These are phyloP conservation scores for Ophion ellenae DNA, from an alignment of 2,888 invertebrate genomes.

Conservation along the genomic window DNA sequence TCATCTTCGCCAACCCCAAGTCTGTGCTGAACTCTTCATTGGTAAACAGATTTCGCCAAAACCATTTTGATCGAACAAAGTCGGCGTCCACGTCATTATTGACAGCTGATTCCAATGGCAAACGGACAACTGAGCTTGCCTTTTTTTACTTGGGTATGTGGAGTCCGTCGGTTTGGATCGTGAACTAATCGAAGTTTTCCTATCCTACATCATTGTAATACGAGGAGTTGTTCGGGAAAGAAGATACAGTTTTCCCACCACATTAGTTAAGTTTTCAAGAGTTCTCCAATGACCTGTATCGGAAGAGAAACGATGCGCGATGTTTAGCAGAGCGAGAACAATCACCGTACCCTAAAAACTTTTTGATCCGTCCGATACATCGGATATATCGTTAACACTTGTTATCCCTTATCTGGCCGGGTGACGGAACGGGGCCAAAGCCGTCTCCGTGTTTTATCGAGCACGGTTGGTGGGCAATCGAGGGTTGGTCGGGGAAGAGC, in stretches of 20 bases:
- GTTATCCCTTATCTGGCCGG: slow-evolving; percentile 20
- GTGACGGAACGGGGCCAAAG: slow-evolving; percentile 26
- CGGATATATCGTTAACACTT: slow-evolving; percentile 12
- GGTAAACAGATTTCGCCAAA: too few species aligned
- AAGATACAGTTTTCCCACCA: too few species aligned
- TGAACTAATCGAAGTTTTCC: not conserved
- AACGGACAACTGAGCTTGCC: too few species aligned
- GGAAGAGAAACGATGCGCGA: not conserved
- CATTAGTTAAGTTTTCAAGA: too few species aligned
- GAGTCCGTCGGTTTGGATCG: too few species aligned
- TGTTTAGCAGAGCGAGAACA: not conserved
- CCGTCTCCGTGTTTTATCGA: slow-evolving; percentile 33
- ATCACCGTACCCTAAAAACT: not conserved
- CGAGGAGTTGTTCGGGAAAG: too few species aligned
- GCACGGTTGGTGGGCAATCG: slow-evolving; percentile 3
- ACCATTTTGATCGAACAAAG: too few species aligned
- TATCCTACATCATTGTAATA: not conserved
- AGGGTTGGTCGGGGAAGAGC: slow-evolving; percentile 19
- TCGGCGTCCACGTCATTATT: too few species aligned
- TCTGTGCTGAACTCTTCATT: too few species aligned
- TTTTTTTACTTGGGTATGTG: too few species aligned
- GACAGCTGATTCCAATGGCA: too few species aligned
- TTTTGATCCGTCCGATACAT: not conserved
- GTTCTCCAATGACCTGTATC: too few species aligned
- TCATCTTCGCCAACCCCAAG: not conserved